A percentile compares a stretch with the other conserved stretches of the same genome.
Conservation (phyloP, 92 coral and sea anemone genomes). For the Plumapathes pennacea region DNA sequence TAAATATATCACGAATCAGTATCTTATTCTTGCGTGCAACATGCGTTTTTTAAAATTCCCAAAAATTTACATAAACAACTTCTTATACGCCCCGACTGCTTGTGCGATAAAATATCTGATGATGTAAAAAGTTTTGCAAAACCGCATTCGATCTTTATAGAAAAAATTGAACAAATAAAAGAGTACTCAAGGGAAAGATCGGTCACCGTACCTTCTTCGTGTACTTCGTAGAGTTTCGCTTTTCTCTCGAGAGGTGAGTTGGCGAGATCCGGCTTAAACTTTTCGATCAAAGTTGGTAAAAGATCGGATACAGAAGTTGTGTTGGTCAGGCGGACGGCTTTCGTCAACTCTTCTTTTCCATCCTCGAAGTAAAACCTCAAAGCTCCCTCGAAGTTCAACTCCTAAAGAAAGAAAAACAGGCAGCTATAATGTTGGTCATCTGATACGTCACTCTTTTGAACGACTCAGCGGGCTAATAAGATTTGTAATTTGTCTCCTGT, state of each 20-base stretch:
- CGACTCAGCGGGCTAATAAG: too few relatives aligned
- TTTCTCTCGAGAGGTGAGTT: conserved; percentile 68
- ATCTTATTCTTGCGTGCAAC: too few relatives aligned
- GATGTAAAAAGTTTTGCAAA: conserved; percentile 5
- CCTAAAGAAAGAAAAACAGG: conserved; percentile 47
- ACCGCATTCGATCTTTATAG: too few relatives aligned
- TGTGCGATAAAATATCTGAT: too few relatives aligned
- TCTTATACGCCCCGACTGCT: too few relatives aligned
- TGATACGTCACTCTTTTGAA: too few relatives aligned
- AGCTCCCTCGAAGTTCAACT: conserved; percentile 91
- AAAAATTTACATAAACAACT: too few relatives aligned
- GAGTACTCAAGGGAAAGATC: background rate
- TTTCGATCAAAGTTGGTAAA: conserved; percentile 88
- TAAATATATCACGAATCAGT: too few relatives aligned
- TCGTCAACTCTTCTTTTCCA: conserved; percentile 89
- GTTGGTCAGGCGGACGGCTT: conserved; percentile 85
- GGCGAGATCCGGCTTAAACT: conserved; percentile 89
- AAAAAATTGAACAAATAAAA: background rate
- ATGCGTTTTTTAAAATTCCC: too few relatives aligned
- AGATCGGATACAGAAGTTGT: conserved; percentile 82
- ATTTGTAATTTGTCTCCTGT: too few relatives aligned
- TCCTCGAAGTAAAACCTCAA: conserved; percentile 91
- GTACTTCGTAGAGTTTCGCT: conserved; percentile 89
- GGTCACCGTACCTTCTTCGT: conserved; percentile 72
- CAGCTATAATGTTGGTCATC: conserved; percentile 5